Conservation (phyloP, 2,888 invertebrate genomes). For the Apoda limacodes region DNA sequence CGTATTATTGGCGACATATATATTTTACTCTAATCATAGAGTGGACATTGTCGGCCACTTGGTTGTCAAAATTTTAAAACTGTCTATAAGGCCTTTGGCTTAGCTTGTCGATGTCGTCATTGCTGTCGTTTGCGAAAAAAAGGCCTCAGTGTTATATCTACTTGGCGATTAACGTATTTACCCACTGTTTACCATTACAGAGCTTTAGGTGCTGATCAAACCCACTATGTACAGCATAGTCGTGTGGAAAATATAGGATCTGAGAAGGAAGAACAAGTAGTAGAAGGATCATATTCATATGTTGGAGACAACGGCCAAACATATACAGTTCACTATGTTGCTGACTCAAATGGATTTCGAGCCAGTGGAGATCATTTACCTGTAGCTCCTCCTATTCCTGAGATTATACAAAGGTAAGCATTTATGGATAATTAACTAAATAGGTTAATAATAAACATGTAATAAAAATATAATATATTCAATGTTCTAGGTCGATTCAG, state of each 20-base stretch:
- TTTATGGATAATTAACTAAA: conserved; percentile 1
- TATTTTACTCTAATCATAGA: no score
- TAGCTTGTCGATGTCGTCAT: no score
- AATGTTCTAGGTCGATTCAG: conserved; percentile 49
- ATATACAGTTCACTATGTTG: conserved; percentile 75
- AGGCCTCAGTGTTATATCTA: neutral
- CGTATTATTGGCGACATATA: no score
- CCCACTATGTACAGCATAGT: conserved; percentile 65
- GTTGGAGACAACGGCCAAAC: conserved; percentile 72
- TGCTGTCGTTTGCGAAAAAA: no score
- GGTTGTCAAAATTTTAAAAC: no score
- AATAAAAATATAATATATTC: conserved; percentile 4
- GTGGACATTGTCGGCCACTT: no score
- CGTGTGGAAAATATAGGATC: conserved; percentile 68
- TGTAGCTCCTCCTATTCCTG: conserved; percentile 80
- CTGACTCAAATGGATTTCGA: conserved; percentile 82
- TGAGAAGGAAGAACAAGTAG: conserved; percentile 71
- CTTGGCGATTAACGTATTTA: no score
- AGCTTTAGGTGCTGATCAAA: conserved; percentile 64
- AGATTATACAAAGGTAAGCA: conserved; percentile 71
- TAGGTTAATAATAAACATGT: neutral
- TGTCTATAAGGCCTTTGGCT: no score
- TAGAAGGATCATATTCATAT: conserved; percentile 73
- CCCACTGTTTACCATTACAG: conserved; percentile 26
- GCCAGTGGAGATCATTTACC: conserved; percentile 83